These are phyloP conservation scores for Heliconius cydno DNA, from an alignment of 2,888 invertebrate species.

Conservation along the genomic window DNA sequence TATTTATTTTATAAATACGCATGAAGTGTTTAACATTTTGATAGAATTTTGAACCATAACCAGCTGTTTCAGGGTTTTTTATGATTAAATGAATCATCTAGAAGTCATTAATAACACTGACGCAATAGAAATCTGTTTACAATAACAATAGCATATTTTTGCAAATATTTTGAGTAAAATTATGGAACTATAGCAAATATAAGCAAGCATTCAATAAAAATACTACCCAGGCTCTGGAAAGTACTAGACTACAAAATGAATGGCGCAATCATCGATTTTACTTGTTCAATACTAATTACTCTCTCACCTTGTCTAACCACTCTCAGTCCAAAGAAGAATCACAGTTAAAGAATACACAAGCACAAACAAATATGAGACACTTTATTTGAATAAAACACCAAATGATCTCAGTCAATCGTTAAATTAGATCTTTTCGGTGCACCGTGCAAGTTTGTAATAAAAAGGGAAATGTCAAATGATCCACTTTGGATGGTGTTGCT, in stretches of 20 bases:
- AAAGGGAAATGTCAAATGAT: slow-evolving; percentile 9
- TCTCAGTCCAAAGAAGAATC: background rate
- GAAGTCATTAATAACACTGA: background rate
- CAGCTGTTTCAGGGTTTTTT: background rate
- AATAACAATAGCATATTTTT: background rate
- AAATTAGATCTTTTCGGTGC: slow-evolving; percentile 6
- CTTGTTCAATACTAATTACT: slow-evolving; percentile 38
- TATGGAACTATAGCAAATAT: background rate
- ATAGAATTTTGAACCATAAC: background rate
- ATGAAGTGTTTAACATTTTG: no score
- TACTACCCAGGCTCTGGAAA: slow-evolving; percentile 49
- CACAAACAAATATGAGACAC: background rate
- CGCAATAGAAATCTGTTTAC: background rate
- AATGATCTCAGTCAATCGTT: slow-evolving; percentile 6
- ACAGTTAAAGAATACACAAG: background rate
- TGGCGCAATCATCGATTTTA: slow-evolving; percentile 69
- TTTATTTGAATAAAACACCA: background rate
- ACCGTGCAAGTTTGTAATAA: slow-evolving; percentile 10
- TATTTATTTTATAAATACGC: no score
- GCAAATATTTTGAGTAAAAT: background rate
- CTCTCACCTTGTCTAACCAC: slow-evolving; percentile 37
- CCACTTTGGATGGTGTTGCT: slow-evolving; percentile 13
- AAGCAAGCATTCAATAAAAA: background rate
- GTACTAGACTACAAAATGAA: slow-evolving; percentile 56
- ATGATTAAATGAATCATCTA: background rate